Base-by-base conservation (phyloP, 2,888 invertebrate species). In the Odontocolon sp. region DNA sequence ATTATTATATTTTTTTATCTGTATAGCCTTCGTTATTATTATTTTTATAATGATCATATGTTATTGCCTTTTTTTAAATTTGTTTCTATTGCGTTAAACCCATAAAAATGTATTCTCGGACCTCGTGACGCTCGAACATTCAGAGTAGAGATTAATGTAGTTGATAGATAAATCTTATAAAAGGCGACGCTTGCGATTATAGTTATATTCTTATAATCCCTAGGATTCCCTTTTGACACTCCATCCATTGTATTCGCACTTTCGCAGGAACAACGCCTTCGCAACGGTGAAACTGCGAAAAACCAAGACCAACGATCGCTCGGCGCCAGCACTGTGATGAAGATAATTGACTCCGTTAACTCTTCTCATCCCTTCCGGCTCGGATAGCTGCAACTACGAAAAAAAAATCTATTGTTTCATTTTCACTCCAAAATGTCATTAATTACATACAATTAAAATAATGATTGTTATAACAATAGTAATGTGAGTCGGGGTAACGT, bases 221-320 rank as follows among this genome's bases (percentile, higher is more conserved):
- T n/a, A n/a, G n/a, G n/a, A n/a, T n/a, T n/a, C n/a, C n/a, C n/a
- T n/a, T n/a, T n/a, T n/a, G 59, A 14, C 36, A 23, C 23, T 36
- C 9, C 11, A 23, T 14, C 23, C 36, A 50, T 38, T 38, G 50
- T 50, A 64, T 14, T 36, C 23, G 50, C 2, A 64, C 47, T 64
- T 77, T 68, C 77, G 64, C 94, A 96, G 96, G 93, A 94, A 94
- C 87, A 96, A 96, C 91, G 95, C 96, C 91, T 97, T 96, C 90
- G 96, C 96, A 77, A 96, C 96, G 78, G 96, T 97, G 90, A 96
- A 96, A 92, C 93, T 96, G 90, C 93, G 96, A 90, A 96, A 96
- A 92, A 95, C 95, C 87, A 94, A 95, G 92, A 96, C 96, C 88
- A 96, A 96, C 91, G 96, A 96, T 91, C 94, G 96, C 86, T 95